Base-by-base conservation (phyloP, 2,888 invertebrate species). In the Cephus pygmeus region DNA sequence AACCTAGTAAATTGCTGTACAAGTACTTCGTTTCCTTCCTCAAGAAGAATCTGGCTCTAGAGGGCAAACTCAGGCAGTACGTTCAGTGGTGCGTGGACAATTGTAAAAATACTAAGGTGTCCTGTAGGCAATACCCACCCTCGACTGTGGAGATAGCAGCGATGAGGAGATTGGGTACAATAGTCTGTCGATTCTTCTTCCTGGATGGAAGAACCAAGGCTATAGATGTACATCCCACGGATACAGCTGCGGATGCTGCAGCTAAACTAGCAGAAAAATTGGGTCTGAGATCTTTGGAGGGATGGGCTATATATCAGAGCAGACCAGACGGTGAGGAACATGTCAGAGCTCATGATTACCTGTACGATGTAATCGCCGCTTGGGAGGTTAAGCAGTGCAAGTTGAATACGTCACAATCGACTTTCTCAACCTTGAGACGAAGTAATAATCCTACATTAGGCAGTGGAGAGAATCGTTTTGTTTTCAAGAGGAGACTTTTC, bases 221-320 rank as follows among this genome's bases (percentile, higher is more conserved):
- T 0, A 97, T 98, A 81, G 98, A 98, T 91, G 97, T 98, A 34
- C 98, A 98, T 92, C 98, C 98, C 1, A 97, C 97, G 1, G 98
- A 98, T 90, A 98, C 98, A 3, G 98, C 98, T 0, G 95, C 96
- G 34, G 98, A 98, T 88, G 98, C 98, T 0, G 96, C 98, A 4
- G 94, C 95, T 3, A 96, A 97, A 85, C 93, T 98, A 36, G 97
- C 98, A 0, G 97, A 98, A 91, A 97, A 98, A 90, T 93, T 97
- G 76, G 97, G 96, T 35, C 93, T 98, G 34, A 93, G 95, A 73
- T 95, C 96, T 77, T 93, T 97, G 31, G 97, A 98, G 83, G 98
- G 98, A 77, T 98, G 98, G 98, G 98, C 98, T 0, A 96, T 98
- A 82, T 98, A 97, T 92, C 96, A 98, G 92, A 96, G 97, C 87